Evolutionary conservation across 2,888 invertebrate species (phyloP).

Genomic region (Lithophane socia): DNA sequence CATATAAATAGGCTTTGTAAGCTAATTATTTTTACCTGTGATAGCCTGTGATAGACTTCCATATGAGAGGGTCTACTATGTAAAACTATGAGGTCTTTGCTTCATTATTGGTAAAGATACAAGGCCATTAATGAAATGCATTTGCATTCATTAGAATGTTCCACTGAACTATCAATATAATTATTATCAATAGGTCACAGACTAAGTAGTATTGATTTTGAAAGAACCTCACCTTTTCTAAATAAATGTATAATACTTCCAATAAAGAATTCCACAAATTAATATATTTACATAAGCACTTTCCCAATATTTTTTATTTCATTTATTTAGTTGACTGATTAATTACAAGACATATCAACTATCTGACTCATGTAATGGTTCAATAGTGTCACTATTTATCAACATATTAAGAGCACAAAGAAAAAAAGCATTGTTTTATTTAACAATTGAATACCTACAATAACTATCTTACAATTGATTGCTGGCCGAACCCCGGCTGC

Average conservation of each 20-base stretch:
- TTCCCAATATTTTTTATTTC: not conserved
- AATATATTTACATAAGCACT: not conserved
- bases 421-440: not conserved
- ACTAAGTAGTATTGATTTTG: not conserved
- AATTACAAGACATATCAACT: not conserved
- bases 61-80: too few relatives aligned
- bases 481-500: not conserved
- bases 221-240: slow-evolving; percentile 11
- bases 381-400: not conserved
- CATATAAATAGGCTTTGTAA: too few relatives aligned
- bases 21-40: too few relatives aligned
- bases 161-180: too few relatives aligned
- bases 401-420: not conserved
- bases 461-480: not conserved
- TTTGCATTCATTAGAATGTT: slow-evolving; percentile 5
- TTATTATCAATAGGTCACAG: slow-evolving; percentile 1
- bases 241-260: not conserved
- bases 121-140: not conserved
- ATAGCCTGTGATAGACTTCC: too few relatives aligned
- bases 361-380: not conserved
- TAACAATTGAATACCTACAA: not conserved
- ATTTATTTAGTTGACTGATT: not conserved
- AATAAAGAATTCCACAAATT: not conserved
- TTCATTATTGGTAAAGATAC: too few relatives aligned
- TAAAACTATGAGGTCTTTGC: too few relatives aligned